Evolutionary conservation across 2,113 vertebrate species (phyloP), one percentile per base, ranked within the genome.

Genomic region (Periophthalmodon schlosseri): DNA sequence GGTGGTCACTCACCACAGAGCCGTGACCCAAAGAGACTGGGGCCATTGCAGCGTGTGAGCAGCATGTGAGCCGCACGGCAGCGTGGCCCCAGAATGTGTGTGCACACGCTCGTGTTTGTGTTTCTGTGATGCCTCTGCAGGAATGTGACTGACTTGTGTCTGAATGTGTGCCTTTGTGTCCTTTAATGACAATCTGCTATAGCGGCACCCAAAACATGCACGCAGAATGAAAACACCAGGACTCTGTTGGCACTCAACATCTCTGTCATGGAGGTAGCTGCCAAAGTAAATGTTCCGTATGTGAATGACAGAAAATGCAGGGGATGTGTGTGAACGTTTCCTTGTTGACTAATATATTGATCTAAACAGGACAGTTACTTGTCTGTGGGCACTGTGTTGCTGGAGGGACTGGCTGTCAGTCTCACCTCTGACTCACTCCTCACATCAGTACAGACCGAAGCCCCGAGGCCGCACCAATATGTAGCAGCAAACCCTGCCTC

Each of bases 101-200:
- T 57, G 70, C 86, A 87, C 89, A 84, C 81, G 85, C 83, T 87
- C 21, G 69, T 94, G 92, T 93, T 91, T 88, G 82, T 90, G 89
- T 92, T 92, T 91, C 84, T 78, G 82, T 79, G 84, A 84, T 87
- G 85, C 84, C 79, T 47, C 73, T 76, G 81, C 81, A 83, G 89
- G 90, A 91, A 90, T 91, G 90, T 78, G 86, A 84, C 88, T 87
- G 88, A 81, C 87, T 90, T 90, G 88, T 86, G 90, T 76, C 86
- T 90, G 84, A 88, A 87, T 85, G 83, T 81, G 77, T 76, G 79
- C 73, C 82, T 88, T 86, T 90, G 84, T 89, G 84, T 83, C 83
- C 74, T 84, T 78, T 68, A 67, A 75, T 83, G 83, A 84, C 84
- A 50, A 47, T 50, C 64, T 80, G 34, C 79, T 50, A 34, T 76